Percentiles rank a stretch among this genome's conserved stretches.
These are phyloP conservation scores for Eufriesea mexicana DNA, from an alignment of 1,140 invertebrate genomes.

Conservation along the genomic window DNA sequence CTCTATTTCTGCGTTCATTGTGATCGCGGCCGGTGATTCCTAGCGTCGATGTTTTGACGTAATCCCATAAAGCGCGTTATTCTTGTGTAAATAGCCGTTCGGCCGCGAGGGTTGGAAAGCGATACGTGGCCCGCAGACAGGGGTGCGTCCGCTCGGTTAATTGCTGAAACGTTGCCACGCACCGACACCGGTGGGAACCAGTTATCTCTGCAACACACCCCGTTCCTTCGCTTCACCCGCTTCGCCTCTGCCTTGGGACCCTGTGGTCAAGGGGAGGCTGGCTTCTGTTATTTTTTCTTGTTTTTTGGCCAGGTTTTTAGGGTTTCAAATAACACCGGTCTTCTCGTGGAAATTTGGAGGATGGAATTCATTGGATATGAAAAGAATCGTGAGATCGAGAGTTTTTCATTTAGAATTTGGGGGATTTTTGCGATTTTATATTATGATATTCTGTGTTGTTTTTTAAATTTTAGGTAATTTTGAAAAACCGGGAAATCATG, in stretches of 20 bases:
- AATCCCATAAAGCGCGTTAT: conserved; percentile 78
- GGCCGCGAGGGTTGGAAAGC: conserved; percentile 59
- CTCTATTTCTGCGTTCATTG: conserved; percentile 42
- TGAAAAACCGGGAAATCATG: too few relatives aligned
- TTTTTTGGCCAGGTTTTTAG: not conserved
- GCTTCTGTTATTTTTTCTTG: not conserved
- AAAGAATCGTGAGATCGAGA: too few relatives aligned
- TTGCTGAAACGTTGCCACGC: conserved; percentile 64
- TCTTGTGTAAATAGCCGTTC: conserved; percentile 76
- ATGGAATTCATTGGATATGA: too few relatives aligned
- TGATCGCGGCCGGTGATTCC: conserved; percentile 50
- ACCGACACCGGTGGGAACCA: conserved; percentile 44
- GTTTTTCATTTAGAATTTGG: too few relatives aligned
- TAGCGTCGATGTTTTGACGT: conserved; percentile 76
- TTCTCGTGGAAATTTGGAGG: too few relatives aligned
- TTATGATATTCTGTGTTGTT: too few relatives aligned
- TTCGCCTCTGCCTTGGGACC: not conserved
- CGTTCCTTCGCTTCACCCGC: not conserved
- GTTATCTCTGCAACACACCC: not conserved
- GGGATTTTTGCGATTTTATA: too few relatives aligned
- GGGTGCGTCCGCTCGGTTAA: conserved; percentile 62
- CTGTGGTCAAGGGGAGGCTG: not conserved
- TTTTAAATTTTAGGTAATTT: too few relatives aligned
- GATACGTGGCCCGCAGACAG: conserved; percentile 54
- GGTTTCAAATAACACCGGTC: too few relatives aligned